Evolutionary conservation across 2,888 invertebrate species (phyloP), one percentile per base, ranked within the genome.

Genomic region (Hybos culiciformis): DNA sequence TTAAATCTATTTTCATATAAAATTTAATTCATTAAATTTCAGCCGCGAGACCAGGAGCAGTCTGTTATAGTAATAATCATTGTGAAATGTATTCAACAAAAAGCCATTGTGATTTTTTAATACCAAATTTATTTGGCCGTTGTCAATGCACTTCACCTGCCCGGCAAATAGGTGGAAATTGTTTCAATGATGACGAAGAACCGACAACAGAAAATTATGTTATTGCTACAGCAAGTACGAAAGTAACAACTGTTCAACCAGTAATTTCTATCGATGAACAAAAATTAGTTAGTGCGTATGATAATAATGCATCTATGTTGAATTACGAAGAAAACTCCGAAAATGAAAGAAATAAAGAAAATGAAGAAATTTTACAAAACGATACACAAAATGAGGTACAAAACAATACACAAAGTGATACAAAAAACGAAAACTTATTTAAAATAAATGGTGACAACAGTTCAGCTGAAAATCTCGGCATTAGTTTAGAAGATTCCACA

Each of bases 61-160:
- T 88, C 31, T 92, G 91, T 63, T 87, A 90, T 67, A 87, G 84
- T 58, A 84, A 90, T 62, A 81, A 83, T 47, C 91, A 91, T 62
- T 92, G 91, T 61, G 78, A 80, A 47, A 73, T 90, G 56, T 85
- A 82, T 75, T 84, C 85, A 54, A 74, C 73, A 48, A 79, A 83
- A 58, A 85, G 85, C 50, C 83, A 86, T 57, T 92, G 91, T 57
- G 87, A 88, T 63, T 91, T 85, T 61, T 74, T 88, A 41, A 87
- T 92, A 52, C 86, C 87, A 21, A 85, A 88, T 62, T 74, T 91
- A 11, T 88, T 90, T 59, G 91, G 91, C 38, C 76, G 86, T 56
- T 92, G 91, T 57, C 79, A 83, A 47, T 91, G 91, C 60, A 79
- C 80, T 52, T 63, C 76, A 9, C 77, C 77, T 32, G 73, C 74